These are phyloP conservation scores for Taeniopygia guttata DNA, from an alignment of 2,797 vertebrate genomes.

Conservation along the genomic window DNA sequence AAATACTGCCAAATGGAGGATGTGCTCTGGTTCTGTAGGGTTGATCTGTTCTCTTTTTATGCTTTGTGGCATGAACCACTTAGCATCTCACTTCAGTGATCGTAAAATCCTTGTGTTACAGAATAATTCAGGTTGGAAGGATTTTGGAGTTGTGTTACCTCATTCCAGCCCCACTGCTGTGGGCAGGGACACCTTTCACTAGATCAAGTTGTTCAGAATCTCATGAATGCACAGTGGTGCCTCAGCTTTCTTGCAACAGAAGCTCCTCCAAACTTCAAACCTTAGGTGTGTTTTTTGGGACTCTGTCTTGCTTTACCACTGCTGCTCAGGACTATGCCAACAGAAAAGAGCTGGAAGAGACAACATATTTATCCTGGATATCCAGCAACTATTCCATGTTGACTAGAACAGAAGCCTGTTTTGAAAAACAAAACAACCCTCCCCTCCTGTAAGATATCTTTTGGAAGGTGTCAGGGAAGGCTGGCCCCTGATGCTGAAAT, in stretches of 20 bases:
- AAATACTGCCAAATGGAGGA: neutral
- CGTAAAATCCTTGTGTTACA: neutral
- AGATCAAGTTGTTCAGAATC: neutral
- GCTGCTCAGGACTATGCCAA: neutral
- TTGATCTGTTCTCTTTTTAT: neutral
- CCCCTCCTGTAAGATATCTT: neutral
- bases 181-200: neutral
- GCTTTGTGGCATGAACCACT: neutral
- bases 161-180: neutral
- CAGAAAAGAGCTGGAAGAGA: neutral
- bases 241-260: neutral
- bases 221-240: neutral
- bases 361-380: neutral
- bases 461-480: slow-evolving; percentile 4
- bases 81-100: neutral
- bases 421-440: neutral
- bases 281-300: neutral
- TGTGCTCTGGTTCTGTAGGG: neutral
- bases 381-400: neutral
- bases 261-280: neutral
- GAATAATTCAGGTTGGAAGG: neutral
- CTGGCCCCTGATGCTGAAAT: slow-evolving; percentile 17
- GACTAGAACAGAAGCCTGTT: neutral
- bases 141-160: neutral
- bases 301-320: neutral